phyloP scores from a whole-genome alignment of 2,113 vertebrate genomes.

The Sceloporus undulatus region DNA sequence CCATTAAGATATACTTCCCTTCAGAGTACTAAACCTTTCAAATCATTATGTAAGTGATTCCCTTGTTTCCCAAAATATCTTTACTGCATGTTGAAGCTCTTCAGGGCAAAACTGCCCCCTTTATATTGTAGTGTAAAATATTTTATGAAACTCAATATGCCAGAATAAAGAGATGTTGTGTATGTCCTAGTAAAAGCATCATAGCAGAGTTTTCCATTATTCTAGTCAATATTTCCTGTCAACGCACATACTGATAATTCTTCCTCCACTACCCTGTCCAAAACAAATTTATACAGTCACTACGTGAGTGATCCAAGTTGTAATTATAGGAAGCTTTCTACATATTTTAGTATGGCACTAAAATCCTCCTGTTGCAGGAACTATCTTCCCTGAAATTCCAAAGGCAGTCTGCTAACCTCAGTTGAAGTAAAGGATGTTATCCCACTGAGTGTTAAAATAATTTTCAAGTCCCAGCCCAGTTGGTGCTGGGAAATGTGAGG shows the following conservation, averaged over 20 bases:
- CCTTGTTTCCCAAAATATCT: not conserved
- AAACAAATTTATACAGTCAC: slow-evolving; percentile 2
- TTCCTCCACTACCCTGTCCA: slow-evolving; percentile 8
- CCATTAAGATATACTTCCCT: not conserved
- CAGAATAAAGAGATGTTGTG: slow-evolving; percentile 40
- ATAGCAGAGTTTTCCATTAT: slow-evolving; percentile 53
- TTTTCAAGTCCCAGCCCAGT: too few species aligned
- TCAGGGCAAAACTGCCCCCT: not conserved
- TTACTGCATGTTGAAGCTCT: not conserved
- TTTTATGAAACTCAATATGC: not conserved
- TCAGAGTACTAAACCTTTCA: not conserved
- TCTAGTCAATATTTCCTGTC: slow-evolving; percentile 53
- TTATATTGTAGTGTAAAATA: not conserved
- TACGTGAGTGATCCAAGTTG: slow-evolving; percentile 52
- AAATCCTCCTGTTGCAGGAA: fast-evolving
- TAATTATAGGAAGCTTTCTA: slow-evolving; percentile 44
- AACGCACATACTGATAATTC: not conserved
- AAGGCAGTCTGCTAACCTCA: too few species aligned
- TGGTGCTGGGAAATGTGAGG: too few species aligned
- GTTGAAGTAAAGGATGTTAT: too few species aligned
- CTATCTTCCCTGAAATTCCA: slow-evolving; percentile 4
- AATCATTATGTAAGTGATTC: not conserved
- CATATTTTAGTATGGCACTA: not conserved
- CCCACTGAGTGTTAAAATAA: too few species aligned
- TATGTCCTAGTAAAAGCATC: slow-evolving; percentile 43